Conservation (phyloP, 2,797 vertebrate species). For the Pangasius mekongensis region DNA sequence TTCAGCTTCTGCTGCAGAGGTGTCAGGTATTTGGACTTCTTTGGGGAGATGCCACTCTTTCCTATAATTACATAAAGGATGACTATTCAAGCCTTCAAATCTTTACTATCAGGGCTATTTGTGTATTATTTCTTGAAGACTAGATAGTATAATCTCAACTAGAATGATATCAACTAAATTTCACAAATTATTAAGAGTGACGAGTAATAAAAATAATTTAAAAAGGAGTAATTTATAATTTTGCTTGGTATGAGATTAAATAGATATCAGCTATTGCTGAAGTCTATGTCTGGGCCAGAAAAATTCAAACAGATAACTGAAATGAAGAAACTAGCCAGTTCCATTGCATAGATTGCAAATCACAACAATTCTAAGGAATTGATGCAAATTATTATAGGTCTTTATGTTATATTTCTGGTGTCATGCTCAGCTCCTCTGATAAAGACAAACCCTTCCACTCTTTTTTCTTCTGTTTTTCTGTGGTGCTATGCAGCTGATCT, state of each 20-base stretch:
- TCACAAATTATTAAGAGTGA: background rate
- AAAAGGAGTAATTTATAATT: background rate
- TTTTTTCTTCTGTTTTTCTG: background rate
- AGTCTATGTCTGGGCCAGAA: background rate
- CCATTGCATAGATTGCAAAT: background rate
- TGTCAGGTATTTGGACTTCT: slow-evolving; percentile 96
- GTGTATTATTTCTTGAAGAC: background rate
- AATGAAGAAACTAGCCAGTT: background rate
- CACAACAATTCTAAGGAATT: background rate
- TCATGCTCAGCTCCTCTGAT: background rate
- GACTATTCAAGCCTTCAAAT: background rate
- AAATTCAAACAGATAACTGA: background rate
- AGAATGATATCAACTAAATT: background rate
- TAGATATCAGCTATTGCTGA: background rate
- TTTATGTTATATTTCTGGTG: background rate
- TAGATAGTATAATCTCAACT: background rate
- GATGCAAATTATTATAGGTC: background rate
- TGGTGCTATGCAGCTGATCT: background rate
- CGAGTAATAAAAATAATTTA: background rate
- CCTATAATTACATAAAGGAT: slow-evolving; percentile 73
- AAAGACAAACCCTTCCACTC: background rate
- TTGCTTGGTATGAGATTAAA: background rate
- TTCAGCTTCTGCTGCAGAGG: slow-evolving; percentile 97
- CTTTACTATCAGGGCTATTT: background rate
- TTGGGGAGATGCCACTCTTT: slow-evolving; percentile 92